Conservation (phyloP, 2,797 vertebrate species). For the Falco naumanni region DNA sequence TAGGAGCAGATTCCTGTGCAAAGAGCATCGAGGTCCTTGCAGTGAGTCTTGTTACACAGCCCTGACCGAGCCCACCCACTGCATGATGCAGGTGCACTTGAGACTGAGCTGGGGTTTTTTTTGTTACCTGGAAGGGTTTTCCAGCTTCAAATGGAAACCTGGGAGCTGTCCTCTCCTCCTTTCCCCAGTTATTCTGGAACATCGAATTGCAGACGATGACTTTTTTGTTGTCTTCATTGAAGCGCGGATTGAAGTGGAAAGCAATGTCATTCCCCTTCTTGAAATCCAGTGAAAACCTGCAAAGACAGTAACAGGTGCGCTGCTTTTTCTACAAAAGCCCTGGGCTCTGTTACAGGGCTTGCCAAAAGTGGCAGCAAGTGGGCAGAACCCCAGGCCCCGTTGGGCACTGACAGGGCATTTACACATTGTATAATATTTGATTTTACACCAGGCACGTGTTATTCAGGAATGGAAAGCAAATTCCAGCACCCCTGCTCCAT, state of each 20-base stretch:
- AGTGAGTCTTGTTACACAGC: neutral
- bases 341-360: too few relatives aligned
- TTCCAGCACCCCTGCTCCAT: neutral
- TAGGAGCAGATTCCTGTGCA: neutral
- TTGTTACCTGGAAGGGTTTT: constrained; percentile 88
- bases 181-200: constrained; percentile 84
- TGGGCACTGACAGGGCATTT: neutral
- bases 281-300: constrained; percentile 88
- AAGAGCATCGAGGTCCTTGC: rapidly evolving
- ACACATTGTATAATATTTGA: rapidly evolving
- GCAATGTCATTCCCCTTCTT: constrained; percentile 82
- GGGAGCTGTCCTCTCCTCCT: constrained; percentile 83
- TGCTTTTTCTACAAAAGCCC: neutral
- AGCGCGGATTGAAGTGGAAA: constrained; percentile 96
- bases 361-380: neutral
- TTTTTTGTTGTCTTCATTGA: constrained; percentile 76
- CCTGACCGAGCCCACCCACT: neutral
- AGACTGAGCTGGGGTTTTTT: neutral
- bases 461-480: neutral
- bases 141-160: constrained; percentile 85
- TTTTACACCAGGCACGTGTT: neutral
- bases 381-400: rapidly evolving
- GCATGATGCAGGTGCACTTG: rapidly evolving
- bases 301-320: rapidly evolving
- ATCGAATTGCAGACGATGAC: constrained; percentile 87